phyloP scores from a whole-genome alignment of 2,888 invertebrate species.

The Scaptomyza tumidula region DNA sequence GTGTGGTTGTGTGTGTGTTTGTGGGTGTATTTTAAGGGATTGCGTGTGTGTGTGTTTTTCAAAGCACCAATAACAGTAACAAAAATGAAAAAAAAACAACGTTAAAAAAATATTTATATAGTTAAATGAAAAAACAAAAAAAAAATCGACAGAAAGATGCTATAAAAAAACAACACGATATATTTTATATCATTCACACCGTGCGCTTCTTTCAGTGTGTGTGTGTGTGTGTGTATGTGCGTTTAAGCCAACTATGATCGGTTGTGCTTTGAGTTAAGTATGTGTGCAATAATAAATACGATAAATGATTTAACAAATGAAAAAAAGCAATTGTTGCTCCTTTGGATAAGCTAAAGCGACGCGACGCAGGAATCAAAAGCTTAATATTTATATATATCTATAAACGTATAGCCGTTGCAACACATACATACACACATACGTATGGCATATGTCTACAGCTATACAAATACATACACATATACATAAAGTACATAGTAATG shows the following conservation, averaged over 20 bases:
- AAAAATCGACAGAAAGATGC: conserved; percentile 46
- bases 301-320: conserved; percentile 57
- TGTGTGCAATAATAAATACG: conserved; percentile 45
- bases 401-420: conserved; percentile 19
- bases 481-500: conserved; percentile 12
- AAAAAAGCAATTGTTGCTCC: conserved; percentile 38
- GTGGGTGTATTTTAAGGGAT: conserved; percentile 17
- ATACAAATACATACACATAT: conserved; percentile 24
- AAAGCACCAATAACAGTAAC: conserved; percentile 68
- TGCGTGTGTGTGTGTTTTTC: conserved; percentile 29
- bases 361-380: neutral
- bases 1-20: conserved; percentile 23
- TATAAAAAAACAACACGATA: conserved; percentile 30
- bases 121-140: conserved; percentile 35
- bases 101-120: conserved; percentile 12
- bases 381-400: too few species aligned
- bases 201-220: conserved; percentile 12
- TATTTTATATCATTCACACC: conserved; percentile 52
- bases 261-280: conserved; percentile 24
- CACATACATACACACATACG: conserved; percentile 18
- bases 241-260: conserved; percentile 41
- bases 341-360: conserved; percentile 31
- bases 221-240: conserved; percentile 13
- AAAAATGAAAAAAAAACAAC: conserved; percentile 34
- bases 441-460: conserved; percentile 27